phyloP scores from a whole-genome alignment of 2,113 vertebrate genomes.

The Burhinus bistriatus region DNA sequence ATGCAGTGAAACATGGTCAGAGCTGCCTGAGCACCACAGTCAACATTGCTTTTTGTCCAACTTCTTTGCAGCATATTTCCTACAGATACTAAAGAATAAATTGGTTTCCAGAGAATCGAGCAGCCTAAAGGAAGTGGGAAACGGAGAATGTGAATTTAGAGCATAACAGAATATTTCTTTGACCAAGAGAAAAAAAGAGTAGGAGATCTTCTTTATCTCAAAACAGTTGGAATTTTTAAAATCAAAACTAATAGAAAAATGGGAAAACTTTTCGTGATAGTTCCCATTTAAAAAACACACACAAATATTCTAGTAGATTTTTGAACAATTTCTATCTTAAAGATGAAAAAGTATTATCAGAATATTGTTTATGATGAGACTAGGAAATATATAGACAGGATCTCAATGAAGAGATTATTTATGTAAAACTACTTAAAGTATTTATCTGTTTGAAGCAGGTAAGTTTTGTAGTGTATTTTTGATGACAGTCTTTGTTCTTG shows the following conservation, averaged over 20 bases:
- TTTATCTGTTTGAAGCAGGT: background rate
- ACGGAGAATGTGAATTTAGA: background rate
- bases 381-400: background rate
- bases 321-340: background rate
- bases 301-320: background rate
- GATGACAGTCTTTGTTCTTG: background rate
- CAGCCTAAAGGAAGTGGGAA: background rate
- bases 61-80: background rate
- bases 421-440: background rate
- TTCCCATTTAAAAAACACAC: background rate
- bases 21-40: background rate
- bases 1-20: background rate
- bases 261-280: accelerated
- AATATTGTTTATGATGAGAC: background rate
- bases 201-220: background rate
- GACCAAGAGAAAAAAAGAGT: background rate
- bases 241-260: background rate
- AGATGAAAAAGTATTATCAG: background rate
- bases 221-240: background rate
- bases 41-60: background rate
- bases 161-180: background rate
- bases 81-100: background rate
- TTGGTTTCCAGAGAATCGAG: background rate
- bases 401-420: background rate
- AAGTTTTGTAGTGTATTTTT: background rate